phyloP scores from a whole-genome alignment of 2,113 vertebrate species.

The Dipodomys stephensi region DNA sequence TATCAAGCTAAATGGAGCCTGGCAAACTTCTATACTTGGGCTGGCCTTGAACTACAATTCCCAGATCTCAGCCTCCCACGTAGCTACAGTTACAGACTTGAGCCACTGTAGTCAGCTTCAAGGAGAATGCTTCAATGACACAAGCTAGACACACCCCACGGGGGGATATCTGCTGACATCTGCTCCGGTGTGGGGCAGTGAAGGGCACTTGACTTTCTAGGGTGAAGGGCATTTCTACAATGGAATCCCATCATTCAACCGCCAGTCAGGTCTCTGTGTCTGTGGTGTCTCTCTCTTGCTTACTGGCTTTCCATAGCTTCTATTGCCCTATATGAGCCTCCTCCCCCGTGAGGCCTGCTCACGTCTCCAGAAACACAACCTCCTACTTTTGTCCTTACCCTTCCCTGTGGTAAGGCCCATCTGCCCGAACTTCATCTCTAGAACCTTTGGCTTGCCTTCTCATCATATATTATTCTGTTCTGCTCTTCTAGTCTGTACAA shows the following conservation, averaged over 20 bases:
- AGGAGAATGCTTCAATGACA: slow-evolving; percentile 64
- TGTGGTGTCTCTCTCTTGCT: not conserved
- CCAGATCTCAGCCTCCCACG: no score
- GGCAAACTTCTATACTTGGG: no score
- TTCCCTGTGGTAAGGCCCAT: not conserved
- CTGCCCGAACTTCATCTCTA: no score
- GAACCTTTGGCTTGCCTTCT: not conserved
- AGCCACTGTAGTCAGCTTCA: not conserved
- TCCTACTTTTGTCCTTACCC: not conserved
- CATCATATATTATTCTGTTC: not conserved
- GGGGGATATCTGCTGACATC: slow-evolving; percentile 46
- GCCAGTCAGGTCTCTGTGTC: not conserved
- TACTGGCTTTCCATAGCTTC: accelerated
- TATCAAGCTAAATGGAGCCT: no score
- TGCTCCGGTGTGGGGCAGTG: slow-evolving; percentile 36
- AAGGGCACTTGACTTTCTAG: not conserved
- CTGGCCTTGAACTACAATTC: no score
- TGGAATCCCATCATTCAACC: not conserved
- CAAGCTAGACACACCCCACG: not conserved
- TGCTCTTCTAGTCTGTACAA: no score
- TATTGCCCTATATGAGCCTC: not conserved
- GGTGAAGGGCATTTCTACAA: slow-evolving; percentile 49
- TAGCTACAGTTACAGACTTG: no score
- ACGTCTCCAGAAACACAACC: not conserved
- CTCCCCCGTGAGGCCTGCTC: not conserved